Conservation (phyloP, 1,140 invertebrate genomes). For the Bombyx mandarina region DNA sequence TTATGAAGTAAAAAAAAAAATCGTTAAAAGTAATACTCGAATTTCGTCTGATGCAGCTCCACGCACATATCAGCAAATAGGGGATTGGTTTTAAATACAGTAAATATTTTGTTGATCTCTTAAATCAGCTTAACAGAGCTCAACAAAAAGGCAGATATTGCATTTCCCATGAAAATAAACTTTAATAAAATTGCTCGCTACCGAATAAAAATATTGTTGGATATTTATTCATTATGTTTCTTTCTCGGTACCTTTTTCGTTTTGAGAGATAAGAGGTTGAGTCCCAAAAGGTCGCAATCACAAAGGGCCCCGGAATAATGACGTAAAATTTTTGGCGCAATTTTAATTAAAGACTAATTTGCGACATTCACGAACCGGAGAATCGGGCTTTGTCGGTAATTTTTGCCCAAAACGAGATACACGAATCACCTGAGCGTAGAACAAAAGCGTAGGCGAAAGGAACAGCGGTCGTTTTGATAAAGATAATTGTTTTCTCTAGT, state of each 20-base stretch:
- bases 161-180: neutral
- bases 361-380: slow-evolving; percentile 35
- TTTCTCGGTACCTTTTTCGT: slow-evolving; percentile 18
- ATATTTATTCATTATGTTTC: slow-evolving; percentile 19
- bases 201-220: slow-evolving; percentile 14
- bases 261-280: slow-evolving; percentile 24
- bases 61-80: too few relatives aligned
- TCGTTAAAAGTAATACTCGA: neutral
- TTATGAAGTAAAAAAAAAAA: slow-evolving; percentile 1
- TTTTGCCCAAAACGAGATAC: slow-evolving; percentile 8
- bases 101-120: too few relatives aligned
- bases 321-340: slow-evolving; percentile 46
- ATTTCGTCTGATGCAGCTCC: neutral
- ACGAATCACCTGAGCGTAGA: slow-evolving; percentile 7
- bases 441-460: neutral
- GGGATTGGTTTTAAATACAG: too few relatives aligned
- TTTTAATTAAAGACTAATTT: slow-evolving; percentile 61
- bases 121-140: too few relatives aligned
- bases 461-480: slow-evolving; percentile 4
- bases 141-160: neutral
- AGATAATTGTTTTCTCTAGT: slow-evolving; percentile 8
- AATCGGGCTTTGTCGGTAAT: slow-evolving; percentile 27
- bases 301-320: slow-evolving; percentile 43
- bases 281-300: slow-evolving; percentile 34
- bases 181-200: slow-evolving; percentile 9